Evolutionary conservation across 2,888 invertebrate genomes (phyloP), one percentile per base, ranked within the genome.

Genomic region (Germaria angustata): DNA sequence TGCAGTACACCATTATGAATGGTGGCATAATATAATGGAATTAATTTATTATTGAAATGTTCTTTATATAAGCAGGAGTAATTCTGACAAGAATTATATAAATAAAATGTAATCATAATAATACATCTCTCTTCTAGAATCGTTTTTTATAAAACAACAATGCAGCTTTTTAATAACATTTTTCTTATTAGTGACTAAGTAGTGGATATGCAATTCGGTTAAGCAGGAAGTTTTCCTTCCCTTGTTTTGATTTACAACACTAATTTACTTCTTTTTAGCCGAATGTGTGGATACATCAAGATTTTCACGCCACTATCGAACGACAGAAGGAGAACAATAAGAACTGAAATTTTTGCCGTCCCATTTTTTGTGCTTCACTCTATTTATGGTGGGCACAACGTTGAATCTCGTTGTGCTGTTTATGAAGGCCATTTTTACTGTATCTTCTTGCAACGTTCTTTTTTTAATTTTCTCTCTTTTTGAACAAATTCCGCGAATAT

Each of bases 401-500:
- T 6, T 6, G 28, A 66, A 39, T 61, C 57, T 55, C 17, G 28
- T 5, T 11, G 8, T 17, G n/a, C 32, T 44, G 7, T 20, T 2
- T 9, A 57, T 41, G 55, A 72, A 81, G 72, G 53, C 36, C 59
- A 65, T 32, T 59, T 59, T 66, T 66, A 20, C 46, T 17, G 20
- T 13, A 17, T 39, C 39, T 28, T 28, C 6, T 28, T 28, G 28
- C 6, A 28, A 5, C 6, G 6, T 28, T 28, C 28, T 28, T 28
- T 28, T 28, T 28, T 3, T 2, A 11, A 8, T 53, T 55, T 28
- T 34, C 9, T 32, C 49, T 17, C 24, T 49, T 57, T 34, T 51
- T 46, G 6, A 66, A 71, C 69, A 71, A 65, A 75, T 80, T 80
- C 69, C 69, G 57, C 65, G 69, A 75, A 80, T 76, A 80, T 13